phyloP scores from a whole-genome alignment of 1,140 invertebrate species.

The Trinorchestia longiramus region DNA sequence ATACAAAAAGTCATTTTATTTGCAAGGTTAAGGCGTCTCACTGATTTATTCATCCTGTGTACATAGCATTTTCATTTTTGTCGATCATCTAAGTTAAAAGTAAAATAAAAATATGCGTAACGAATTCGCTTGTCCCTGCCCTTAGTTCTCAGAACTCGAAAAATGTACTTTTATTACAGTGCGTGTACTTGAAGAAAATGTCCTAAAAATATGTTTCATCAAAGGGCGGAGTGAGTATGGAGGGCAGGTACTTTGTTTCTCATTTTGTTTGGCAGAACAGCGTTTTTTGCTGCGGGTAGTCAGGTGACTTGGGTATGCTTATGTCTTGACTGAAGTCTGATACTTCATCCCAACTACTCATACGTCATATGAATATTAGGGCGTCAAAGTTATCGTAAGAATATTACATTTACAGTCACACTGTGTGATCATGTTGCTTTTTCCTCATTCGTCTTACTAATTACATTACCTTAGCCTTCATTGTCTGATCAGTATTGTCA shows the following conservation, averaged over 20 bases:
- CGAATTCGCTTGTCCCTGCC: background rate
- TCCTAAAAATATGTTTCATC: background rate
- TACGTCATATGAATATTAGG: too few relatives aligned
- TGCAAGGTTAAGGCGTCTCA: background rate
- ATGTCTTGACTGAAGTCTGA: background rate
- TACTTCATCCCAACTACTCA: too few relatives aligned
- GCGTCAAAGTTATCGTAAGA: too few relatives aligned
- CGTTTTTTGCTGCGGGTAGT: too few relatives aligned
- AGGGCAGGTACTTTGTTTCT: background rate
- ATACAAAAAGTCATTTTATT: background rate
- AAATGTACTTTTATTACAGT: background rate
- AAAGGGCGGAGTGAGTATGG: background rate
- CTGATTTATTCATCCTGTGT: background rate
- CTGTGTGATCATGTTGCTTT: background rate
- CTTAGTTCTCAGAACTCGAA: background rate
- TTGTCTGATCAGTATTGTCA: background rate
- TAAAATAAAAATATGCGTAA: background rate
- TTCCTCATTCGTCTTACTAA: background rate
- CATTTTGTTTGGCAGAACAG: too few relatives aligned
- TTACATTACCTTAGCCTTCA: background rate
- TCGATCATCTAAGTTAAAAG: conserved; percentile 49
- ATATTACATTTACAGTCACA: background rate
- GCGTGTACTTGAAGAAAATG: background rate
- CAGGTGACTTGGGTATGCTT: background rate
- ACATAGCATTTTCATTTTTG: conserved; percentile 47